phyloP scores from a whole-genome alignment of 2,113 vertebrate species.

The Pteruthius melanotis region DNA sequence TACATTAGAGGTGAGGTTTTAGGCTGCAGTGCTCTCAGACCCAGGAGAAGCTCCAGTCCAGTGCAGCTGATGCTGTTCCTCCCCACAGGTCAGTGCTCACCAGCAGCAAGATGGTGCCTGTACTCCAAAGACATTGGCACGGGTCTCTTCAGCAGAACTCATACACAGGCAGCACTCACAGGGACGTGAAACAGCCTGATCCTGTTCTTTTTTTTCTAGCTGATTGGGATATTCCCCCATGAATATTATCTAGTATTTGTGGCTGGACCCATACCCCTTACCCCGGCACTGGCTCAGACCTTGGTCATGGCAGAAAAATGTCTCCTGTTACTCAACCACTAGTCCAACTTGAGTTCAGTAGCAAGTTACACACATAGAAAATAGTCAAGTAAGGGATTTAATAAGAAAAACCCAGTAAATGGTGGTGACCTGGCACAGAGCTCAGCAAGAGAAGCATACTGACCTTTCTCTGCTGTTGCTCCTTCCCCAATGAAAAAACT shows the following conservation, averaged over 20 bases:
- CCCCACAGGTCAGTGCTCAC: not conserved
- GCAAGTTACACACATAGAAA: not conserved
- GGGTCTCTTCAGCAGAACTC: not conserved
- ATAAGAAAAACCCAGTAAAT: not conserved
- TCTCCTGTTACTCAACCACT: not conserved
- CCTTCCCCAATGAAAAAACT: not conserved
- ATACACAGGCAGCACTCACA: not conserved
- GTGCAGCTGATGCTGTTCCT: not conserved
- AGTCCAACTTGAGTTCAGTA: not conserved
- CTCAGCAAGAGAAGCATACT: not conserved
- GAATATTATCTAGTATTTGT: not conserved
- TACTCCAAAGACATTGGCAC: not conserved
- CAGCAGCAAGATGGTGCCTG: not conserved
- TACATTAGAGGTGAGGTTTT: not conserved
- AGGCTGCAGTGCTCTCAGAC: not conserved
- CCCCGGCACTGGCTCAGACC: not conserved
- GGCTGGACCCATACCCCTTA: not conserved
- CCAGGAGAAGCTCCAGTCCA: not conserved
- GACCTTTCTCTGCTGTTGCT: not conserved
- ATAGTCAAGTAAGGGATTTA: not conserved
- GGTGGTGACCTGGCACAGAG: not conserved
- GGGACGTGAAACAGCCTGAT: not conserved
- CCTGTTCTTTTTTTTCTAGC: not conserved
- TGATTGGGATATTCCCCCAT: rapidly evolving
- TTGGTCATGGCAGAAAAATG: not conserved